Evolutionary conservation across 2,113 vertebrate species (phyloP).

Genomic region (Cochlearius cochlearius): DNA sequence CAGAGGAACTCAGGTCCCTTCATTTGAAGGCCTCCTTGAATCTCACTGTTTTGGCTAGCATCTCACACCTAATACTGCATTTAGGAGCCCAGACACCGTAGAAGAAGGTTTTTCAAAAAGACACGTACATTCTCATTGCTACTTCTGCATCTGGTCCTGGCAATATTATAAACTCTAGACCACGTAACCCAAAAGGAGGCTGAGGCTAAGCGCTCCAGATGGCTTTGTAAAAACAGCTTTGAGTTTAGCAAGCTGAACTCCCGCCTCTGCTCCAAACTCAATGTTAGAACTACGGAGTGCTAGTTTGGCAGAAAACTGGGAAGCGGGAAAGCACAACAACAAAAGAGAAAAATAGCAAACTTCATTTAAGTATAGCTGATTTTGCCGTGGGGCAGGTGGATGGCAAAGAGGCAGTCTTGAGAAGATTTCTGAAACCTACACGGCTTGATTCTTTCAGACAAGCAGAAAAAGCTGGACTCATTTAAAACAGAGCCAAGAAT

Average conservation of each 20-base stretch:
- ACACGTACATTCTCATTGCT: background rate
- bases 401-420: background rate
- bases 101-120: background rate
- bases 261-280: slow-evolving; percentile 8
- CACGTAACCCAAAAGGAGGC: background rate
- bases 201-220: slow-evolving; percentile 26
- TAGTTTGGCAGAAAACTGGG: slow-evolving; percentile 18
- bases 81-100: background rate
- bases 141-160: slow-evolving; percentile 23
- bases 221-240: slow-evolving; percentile 38
- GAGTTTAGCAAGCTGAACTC: slow-evolving; percentile 11
- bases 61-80: background rate
- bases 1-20: background rate
- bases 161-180: background rate
- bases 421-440: slow-evolving; percentile 23
- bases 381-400: slow-evolving; percentile 2
- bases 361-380: slow-evolving; percentile 10
- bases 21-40: background rate
- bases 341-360: background rate
- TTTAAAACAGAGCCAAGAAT: slow-evolving; percentile 59
- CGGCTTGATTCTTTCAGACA: slow-evolving; percentile 41
- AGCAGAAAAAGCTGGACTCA: slow-evolving; percentile 33
- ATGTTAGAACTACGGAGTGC: background rate
- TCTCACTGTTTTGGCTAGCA: background rate
- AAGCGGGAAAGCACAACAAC: background rate